Conservation (phyloP, 2,797 vertebrate genomes). For the Tarsius wallacei region DNA sequence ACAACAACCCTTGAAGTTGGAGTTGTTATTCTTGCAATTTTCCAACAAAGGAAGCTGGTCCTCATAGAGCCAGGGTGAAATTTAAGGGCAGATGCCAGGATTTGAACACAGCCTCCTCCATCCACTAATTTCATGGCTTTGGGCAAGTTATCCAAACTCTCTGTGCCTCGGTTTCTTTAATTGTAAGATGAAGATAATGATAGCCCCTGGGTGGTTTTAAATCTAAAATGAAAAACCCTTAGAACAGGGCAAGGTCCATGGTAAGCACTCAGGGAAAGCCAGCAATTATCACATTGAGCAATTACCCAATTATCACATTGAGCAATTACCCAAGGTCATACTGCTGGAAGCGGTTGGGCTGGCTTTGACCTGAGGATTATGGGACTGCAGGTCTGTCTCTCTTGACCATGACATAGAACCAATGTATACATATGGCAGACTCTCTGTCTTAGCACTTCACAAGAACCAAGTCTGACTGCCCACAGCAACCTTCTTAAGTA, state of each 20-base stretch:
- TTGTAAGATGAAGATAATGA: background rate
- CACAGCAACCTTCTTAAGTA: background rate
- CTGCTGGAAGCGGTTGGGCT: background rate
- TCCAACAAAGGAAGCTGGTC: background rate
- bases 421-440: background rate
- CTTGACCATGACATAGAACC: background rate
- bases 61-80: accelerated
- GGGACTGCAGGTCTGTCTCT: background rate
- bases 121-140: background rate
- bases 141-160: background rate
- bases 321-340: background rate
- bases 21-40: background rate
- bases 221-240: background rate
- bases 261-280: background rate
- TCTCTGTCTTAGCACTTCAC: background rate
- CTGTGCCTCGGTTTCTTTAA: background rate
- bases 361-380: background rate
- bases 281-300: background rate
- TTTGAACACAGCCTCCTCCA: background rate
- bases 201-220: background rate
- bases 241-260: background rate
- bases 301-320: background rate
- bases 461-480: background rate
- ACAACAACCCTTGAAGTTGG: background rate
- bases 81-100: background rate